phyloP scores from a whole-genome alignment of 2,113 vertebrate species.

The Mirounga angustirostris region DNA sequence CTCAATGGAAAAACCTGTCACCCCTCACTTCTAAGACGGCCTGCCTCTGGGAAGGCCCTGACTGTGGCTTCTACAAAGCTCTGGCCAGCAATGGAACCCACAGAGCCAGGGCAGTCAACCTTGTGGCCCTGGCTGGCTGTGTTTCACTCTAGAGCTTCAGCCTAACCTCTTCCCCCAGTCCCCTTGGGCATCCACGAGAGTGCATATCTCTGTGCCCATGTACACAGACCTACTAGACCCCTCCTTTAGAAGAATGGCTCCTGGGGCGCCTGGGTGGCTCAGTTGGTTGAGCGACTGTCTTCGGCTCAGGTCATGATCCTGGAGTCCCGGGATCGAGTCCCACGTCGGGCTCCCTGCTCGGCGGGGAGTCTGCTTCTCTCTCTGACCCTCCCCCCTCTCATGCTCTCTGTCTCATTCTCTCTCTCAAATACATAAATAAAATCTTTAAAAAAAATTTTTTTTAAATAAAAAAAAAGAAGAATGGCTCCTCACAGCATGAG shows the following conservation, averaged over 20 bases:
- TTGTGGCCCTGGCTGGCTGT: neutral
- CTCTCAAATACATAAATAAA: too few species aligned
- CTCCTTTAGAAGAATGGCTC: neutral
- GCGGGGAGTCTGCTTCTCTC: too few species aligned
- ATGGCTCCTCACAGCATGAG: neutral
- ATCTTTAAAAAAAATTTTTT: too few species aligned
- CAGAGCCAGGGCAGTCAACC: neutral
- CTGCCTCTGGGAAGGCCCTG: neutral
- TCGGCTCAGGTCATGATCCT: too few species aligned
- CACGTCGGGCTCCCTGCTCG: too few species aligned
- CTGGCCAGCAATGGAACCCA: neutral
- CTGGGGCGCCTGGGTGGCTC: too few species aligned
- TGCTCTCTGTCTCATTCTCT: too few species aligned
- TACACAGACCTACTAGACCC: neutral
- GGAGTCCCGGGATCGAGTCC: too few species aligned
- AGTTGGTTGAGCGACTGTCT: too few species aligned
- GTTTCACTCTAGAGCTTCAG: neutral
- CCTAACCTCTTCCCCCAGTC: neutral
- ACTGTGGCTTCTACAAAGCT: neutral
- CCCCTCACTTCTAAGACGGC: neutral
- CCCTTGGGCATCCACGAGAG: neutral
- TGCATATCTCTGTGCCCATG: neutral
- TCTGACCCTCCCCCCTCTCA: too few species aligned
- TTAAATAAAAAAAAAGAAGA: neutral
- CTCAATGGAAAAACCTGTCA: neutral